phyloP scores from a whole-genome alignment of 2,888 invertebrate species.

The Automeris io region DNA sequence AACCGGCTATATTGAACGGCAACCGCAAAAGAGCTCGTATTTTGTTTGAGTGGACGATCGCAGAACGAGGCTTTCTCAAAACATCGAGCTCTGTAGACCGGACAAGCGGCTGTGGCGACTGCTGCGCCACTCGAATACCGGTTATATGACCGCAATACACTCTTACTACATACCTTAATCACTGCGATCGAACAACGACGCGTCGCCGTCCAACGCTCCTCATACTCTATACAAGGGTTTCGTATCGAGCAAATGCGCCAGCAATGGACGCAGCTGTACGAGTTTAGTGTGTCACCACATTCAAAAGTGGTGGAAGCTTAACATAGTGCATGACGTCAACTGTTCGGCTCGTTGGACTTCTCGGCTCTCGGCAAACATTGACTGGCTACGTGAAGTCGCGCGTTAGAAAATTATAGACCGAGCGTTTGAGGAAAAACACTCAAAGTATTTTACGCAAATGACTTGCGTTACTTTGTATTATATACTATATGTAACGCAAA shows the following conservation, averaged over 20 bases:
- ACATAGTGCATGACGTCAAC: conserved; percentile 73
- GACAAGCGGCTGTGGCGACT: conserved; percentile 59
- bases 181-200: conserved; percentile 26
- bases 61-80: conserved; percentile 73
- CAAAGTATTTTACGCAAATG: conserved; percentile 4
- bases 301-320: conserved; percentile 48
- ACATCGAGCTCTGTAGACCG: conserved; percentile 57
- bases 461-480: not conserved
- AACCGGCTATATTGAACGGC: conserved; percentile 43
- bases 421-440: conserved; percentile 40
- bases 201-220: conserved; percentile 43
- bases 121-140: conserved; percentile 69
- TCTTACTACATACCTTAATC: conserved; percentile 42
- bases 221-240: conserved; percentile 17
- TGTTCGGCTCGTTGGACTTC: conserved; percentile 71
- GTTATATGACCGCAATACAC: conserved; percentile 75
- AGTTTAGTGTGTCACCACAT: conserved; percentile 27
- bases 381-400: conserved; percentile 50
- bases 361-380: conserved; percentile 68
- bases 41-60: conserved; percentile 62
- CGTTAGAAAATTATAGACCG: conserved; percentile 57
- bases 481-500: not conserved
- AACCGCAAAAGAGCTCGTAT: conserved; percentile 58
- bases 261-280: conserved; percentile 36
- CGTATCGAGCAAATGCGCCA: conserved; percentile 22